Percentiles rank a stretch among this genome's conserved stretches.
phyloP scores from a whole-genome alignment of 92 coral and sea anemone species.

The Porites evermanni region DNA sequence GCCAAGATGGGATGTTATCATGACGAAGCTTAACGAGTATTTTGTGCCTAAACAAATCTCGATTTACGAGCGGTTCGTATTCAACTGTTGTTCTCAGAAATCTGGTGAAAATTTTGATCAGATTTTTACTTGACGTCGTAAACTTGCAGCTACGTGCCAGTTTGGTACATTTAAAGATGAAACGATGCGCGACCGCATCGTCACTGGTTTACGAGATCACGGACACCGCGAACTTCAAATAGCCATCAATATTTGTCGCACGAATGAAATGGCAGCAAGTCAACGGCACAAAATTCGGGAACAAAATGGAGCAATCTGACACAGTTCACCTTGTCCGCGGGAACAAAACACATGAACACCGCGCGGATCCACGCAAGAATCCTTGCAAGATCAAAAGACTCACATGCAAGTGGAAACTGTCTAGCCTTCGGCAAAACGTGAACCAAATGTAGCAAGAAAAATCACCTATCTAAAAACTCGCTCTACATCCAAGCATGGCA shows the following conservation, averaged over 20 bases:
- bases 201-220: no score
- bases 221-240: slow-evolving; percentile 35
- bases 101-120: slow-evolving; percentile 59
- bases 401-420: slow-evolving; percentile 47
- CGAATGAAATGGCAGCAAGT: slow-evolving; percentile 43
- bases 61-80: no score
- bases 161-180: slow-evolving; percentile 53
- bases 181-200: slow-evolving; percentile 52
- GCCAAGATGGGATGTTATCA: slow-evolving; percentile 27
- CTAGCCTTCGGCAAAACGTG: slow-evolving; percentile 49
- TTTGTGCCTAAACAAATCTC: slow-evolving; percentile 63
- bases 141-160: slow-evolving; percentile 64
- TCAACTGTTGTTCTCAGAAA: slow-evolving; percentile 52
- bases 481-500: slow-evolving; percentile 8
- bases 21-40: slow-evolving; percentile 42
- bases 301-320: slow-evolving; percentile 56
- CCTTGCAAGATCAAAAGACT: slow-evolving; percentile 9
- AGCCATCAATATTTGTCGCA: slow-evolving; percentile 45
- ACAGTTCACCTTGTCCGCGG: no score
- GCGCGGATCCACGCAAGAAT: slow-evolving; percentile 11
- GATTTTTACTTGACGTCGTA: slow-evolving; percentile 47
- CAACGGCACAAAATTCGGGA: no score
- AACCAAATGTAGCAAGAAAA: slow-evolving; percentile 35
- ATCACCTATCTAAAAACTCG: slow-evolving; percentile 41
- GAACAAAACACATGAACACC: neutral